Percentiles rank a stretch among this genome's conserved stretches.
Conservation (phyloP, 2,888 invertebrate species). For the Ceratothoa steindachneri region DNA sequence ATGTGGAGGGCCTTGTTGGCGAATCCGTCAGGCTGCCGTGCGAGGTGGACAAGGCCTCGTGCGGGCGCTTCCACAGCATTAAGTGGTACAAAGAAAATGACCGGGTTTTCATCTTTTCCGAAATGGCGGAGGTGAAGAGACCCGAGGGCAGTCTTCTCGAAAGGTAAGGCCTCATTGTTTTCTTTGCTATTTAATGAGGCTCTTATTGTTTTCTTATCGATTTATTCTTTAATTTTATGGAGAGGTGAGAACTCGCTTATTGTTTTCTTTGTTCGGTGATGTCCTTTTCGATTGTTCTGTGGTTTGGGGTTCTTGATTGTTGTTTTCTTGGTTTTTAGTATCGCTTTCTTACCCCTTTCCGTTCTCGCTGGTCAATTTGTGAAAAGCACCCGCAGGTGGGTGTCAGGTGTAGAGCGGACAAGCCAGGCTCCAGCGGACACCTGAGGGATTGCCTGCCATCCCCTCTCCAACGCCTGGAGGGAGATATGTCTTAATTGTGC, state of each 20-base stretch:
- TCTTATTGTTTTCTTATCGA: not conserved
- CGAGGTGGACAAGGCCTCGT: constrained; percentile 64
- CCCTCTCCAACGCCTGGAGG: too few species aligned
- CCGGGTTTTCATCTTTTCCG: constrained; percentile 73
- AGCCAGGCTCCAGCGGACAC: too few species aligned
- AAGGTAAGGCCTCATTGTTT: constrained; percentile 59
- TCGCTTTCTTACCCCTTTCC: too few species aligned
- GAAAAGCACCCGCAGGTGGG: too few species aligned
- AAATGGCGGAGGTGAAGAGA: constrained; percentile 63
- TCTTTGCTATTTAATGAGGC: too few species aligned
- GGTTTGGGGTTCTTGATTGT: too few species aligned
- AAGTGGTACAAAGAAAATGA: constrained; percentile 70
- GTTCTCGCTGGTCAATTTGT: too few species aligned
- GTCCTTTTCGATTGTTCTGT: too few species aligned
- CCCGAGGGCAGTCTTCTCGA: constrained; percentile 68
- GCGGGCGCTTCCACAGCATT: constrained; percentile 74
- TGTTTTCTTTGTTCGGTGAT: not conserved
- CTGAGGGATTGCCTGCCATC: too few species aligned
- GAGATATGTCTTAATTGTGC: too few species aligned
- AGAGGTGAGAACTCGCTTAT: not conserved
- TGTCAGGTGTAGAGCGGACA: too few species aligned
- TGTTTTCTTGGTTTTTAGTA: too few species aligned
- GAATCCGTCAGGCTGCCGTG: constrained; percentile 68
- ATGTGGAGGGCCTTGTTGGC: constrained; percentile 64
- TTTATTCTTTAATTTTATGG: not conserved